These are phyloP conservation scores for Gobio gobio DNA, from an alignment of 2,113 vertebrate species.

Conservation along the genomic window DNA sequence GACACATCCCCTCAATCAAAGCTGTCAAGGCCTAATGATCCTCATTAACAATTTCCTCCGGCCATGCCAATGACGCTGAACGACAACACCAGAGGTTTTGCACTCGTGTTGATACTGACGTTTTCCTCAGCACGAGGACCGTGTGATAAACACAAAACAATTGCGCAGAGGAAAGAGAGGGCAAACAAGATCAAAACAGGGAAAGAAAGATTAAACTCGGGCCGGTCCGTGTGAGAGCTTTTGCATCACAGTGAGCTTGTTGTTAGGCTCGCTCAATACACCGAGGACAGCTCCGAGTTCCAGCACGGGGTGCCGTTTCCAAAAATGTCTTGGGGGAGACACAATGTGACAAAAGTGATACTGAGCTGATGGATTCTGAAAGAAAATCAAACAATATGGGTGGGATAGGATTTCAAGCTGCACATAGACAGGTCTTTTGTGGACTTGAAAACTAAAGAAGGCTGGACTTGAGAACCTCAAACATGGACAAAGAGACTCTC, in stretches of 20 bases:
- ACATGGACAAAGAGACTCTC: conserved; percentile 53
- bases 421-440: conserved; percentile 62
- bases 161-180: not conserved
- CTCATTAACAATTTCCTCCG: conserved; percentile 71
- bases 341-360: conserved; percentile 62
- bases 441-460: conserved; percentile 34
- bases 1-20: conserved; percentile 69
- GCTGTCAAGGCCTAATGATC: conserved; percentile 75
- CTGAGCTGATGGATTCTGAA: conserved; percentile 64
- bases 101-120: not conserved
- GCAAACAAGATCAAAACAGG: not conserved
- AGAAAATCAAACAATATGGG: conserved; percentile 62
- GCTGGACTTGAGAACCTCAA: conserved; percentile 47
- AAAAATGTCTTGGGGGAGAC: conserved; percentile 54
- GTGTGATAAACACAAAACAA: conserved; percentile 24
- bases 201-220: conserved; percentile 14
- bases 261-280: conserved; percentile 42
- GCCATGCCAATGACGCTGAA: conserved; percentile 63
- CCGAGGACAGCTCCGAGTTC: conserved; percentile 35
- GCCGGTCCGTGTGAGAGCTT: not conserved
- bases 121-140: not conserved
- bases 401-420: conserved; percentile 61
- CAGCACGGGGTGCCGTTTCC: conserved; percentile 34
- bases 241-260: conserved; percentile 52
- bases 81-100: conserved; percentile 11